Conservation (phyloP, 2,797 vertebrate species). For the Crax fasciolata region DNA sequence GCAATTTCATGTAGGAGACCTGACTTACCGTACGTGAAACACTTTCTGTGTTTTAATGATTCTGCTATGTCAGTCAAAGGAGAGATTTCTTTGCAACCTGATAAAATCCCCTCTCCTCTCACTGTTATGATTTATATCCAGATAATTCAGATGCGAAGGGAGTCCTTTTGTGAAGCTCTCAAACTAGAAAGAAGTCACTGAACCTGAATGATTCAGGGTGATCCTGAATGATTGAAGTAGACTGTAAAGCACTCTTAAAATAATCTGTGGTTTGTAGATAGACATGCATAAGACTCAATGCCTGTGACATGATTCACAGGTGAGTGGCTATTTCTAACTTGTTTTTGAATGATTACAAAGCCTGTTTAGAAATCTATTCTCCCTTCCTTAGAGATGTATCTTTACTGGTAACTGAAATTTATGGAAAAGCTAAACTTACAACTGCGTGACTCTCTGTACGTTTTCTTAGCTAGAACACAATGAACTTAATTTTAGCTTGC, state of each 20-base stretch:
- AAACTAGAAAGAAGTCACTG: background rate
- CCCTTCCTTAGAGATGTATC: background rate
- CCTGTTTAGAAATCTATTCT: background rate
- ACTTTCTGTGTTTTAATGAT: background rate
- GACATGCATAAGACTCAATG: background rate
- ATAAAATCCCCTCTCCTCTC: background rate
- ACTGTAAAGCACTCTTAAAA: background rate
- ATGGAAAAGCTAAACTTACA: background rate
- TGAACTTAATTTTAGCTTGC: background rate
- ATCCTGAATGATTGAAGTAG: background rate
- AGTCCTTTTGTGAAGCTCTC: background rate
- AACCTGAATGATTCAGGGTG: rapidly evolving
- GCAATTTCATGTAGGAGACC: rapidly evolving
- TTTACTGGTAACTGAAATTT: background rate
- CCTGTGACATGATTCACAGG: background rate
- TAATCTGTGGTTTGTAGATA: background rate
- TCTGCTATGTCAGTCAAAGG: background rate
- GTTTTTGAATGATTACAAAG: background rate
- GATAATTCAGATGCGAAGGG: background rate
- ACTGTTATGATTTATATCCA: background rate
- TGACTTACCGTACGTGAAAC: background rate
- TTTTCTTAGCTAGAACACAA: background rate
- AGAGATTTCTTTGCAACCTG: background rate
- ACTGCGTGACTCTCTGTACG: background rate
- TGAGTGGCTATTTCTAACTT: background rate